Conservation (phyloP, 2,113 vertebrate genomes). For the Phaethon lepturus region DNA sequence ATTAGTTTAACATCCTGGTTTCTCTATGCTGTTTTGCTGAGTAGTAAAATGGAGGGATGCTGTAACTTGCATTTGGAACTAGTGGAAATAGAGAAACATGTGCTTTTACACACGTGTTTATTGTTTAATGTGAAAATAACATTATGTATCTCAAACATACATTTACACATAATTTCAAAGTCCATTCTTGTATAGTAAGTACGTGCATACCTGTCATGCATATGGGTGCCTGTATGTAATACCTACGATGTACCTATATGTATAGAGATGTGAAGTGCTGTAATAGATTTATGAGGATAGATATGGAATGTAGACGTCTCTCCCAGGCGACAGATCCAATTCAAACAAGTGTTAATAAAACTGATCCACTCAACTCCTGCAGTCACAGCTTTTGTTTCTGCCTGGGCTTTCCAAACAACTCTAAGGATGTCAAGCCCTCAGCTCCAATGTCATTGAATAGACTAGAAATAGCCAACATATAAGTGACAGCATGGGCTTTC, state of each 20-base stretch:
- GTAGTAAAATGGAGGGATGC: neutral
- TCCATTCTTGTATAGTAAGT: neutral
- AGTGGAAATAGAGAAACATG: neutral
- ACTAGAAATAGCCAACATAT: neutral
- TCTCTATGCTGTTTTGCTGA: neutral
- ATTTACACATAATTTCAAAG: neutral
- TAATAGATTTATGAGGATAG: neutral
- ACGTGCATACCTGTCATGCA: rapidly evolving
- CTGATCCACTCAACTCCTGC: rapidly evolving
- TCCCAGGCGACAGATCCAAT: neutral
- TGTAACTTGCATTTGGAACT: neutral
- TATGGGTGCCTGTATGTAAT: too few species aligned
- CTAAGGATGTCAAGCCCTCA: neutral
- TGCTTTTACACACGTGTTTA: neutral
- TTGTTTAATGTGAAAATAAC: neutral
- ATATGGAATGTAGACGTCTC: rapidly evolving
- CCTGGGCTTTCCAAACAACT: neutral
- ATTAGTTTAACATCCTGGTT: neutral
- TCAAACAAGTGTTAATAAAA: neutral
- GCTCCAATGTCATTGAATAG: neutral
- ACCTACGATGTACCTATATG: neutral
- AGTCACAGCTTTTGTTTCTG: neutral
- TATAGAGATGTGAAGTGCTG: neutral
- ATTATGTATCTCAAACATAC: neutral
- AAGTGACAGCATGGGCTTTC: neutral